Base-by-base conservation (phyloP, 2,888 invertebrate species). In the Asteroscopus sphinx region DNA sequence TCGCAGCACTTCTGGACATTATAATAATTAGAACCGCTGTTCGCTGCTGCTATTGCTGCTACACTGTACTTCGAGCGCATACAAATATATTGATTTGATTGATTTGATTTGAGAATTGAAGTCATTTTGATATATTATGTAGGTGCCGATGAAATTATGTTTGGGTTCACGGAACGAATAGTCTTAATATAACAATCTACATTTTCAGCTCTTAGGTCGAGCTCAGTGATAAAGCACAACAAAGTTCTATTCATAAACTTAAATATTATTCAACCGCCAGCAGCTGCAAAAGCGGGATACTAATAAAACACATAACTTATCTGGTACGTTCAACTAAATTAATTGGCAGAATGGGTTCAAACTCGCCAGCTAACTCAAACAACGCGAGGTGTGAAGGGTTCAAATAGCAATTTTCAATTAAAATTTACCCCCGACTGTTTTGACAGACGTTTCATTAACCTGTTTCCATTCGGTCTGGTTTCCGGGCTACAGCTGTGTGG, bases 391-490 rank as follows among this genome's bases (percentile, higher is more conserved):
- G 84, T 79, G 81, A 83, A 82, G 74, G 78, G 80, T 81, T 85
- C 83, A 80, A 87, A 87, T 86, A 88, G 85, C 86, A 79, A 88
- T 87, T 85, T 92, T 88, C 88, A 89, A 91, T 92, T 91, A 89
- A 91, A 91, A 85, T 88, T 86, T 77, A 73, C 79, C 77, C 80
- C 77, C 81, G 68, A 76, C 78, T 79, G 79, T 87, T 88, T 88
- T 92, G 92, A 93, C 88, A 88, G 93, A 92, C 92, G 75, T 92
- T 93, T 92, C 90, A 93, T 93, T 93, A 92, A 90, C 92, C 92
- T 81, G 86, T 80, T 90, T 90, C 79, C 82, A 80, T 80, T 84
- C 65, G 66, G 57, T 73, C 76, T 58, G 67, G 71, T 76, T 77
- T 73, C 65, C 69, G 60, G 36, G n/a, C 45, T 49, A 51, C 45